Conservation (phyloP, 2,888 invertebrate genomes). For the Lasiommata megera region DNA sequence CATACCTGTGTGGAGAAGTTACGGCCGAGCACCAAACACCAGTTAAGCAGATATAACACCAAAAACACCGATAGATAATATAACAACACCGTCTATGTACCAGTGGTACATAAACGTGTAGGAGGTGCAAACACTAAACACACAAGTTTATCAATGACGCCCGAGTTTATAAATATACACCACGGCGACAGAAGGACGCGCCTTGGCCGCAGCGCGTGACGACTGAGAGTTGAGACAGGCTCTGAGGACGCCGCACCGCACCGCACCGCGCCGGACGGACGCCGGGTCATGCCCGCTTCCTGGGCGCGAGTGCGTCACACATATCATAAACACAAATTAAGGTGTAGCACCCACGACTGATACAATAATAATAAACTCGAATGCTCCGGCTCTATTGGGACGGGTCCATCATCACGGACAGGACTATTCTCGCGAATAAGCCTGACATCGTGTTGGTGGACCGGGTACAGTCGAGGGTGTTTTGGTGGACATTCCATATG, state of each 20-base stretch:
- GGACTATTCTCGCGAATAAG: too few relatives aligned
- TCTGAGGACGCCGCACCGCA: slow-evolving; percentile 21
- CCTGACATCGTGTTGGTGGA: too few relatives aligned
- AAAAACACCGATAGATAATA: not conserved
- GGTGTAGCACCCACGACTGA: slow-evolving; percentile 14
- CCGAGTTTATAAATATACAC: slow-evolving; percentile 69
- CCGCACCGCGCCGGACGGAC: slow-evolving; percentile 56
- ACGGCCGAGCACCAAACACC: not conserved
- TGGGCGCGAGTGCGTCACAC: slow-evolving; percentile 65
- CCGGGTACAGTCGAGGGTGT: too few relatives aligned
- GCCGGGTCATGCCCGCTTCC: slow-evolving; percentile 54
- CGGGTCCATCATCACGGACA: too few relatives aligned
- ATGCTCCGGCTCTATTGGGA: too few relatives aligned
- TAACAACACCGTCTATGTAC: not conserved
- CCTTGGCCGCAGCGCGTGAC: slow-evolving; percentile 59
- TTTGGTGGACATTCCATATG: too few relatives aligned
- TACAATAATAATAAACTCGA: slow-evolving; percentile 26
- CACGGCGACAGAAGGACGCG: slow-evolving; percentile 74
- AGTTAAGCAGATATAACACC: not conserved
- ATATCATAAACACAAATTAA: slow-evolving; percentile 52
- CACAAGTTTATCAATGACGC: slow-evolving; percentile 63
- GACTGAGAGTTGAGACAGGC: slow-evolving; percentile 46
- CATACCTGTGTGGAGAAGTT: not conserved
- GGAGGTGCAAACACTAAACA: slow-evolving; percentile 35
- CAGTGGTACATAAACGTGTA: slow-evolving; percentile 2